Evolutionary conservation across 2,888 invertebrate genomes (phyloP), one percentile per base, ranked within the genome.

Genomic region (Acleris holmiana): DNA sequence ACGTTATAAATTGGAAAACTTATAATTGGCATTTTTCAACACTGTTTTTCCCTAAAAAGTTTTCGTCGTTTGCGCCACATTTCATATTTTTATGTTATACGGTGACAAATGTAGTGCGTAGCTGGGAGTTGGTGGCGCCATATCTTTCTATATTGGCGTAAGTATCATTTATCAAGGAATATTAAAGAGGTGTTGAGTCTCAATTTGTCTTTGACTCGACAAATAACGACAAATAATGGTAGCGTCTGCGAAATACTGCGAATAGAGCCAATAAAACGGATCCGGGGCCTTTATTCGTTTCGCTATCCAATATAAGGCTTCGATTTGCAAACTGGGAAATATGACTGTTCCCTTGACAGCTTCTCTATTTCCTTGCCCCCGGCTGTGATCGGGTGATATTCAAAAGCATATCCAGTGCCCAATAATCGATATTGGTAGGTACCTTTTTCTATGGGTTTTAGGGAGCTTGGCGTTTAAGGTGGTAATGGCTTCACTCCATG

Each of bases 151-250:
- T 44, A 46, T 17, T 10, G 46, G 35, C 49, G 55, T 50, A 50
- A 21, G 60, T 60, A 46, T 48, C 49, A 59, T 64, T 59, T 65
- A 60, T 49, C 55, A 60, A 54, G 60, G 55, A 44, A 60, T 49
- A 44, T 65, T 65, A 29, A 40, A 55, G n/a, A 49, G 65, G 48
- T 65, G 49, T 60, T 65, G 55, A 65, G 59, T 65, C 65, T 65
- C 65, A 60, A 65, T 60, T 60, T 60, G 65, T 60, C 65, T 59
- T 65, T 65, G 55, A 65, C 59, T 60, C 57, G 63, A 54, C 64
- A 59, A 64, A 59, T 58, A 65, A 65, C 57, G 63, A 54, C 64
- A 59, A 64, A 59, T 58, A 65, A 65, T 65, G 60, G 59, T 60
- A 65, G 44, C 46, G 54, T 50, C 60, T 65, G 55, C 23, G 65